Evolutionary conservation across 2,888 invertebrate genomes (phyloP).

Genomic region (Apoda limacodes): DNA sequence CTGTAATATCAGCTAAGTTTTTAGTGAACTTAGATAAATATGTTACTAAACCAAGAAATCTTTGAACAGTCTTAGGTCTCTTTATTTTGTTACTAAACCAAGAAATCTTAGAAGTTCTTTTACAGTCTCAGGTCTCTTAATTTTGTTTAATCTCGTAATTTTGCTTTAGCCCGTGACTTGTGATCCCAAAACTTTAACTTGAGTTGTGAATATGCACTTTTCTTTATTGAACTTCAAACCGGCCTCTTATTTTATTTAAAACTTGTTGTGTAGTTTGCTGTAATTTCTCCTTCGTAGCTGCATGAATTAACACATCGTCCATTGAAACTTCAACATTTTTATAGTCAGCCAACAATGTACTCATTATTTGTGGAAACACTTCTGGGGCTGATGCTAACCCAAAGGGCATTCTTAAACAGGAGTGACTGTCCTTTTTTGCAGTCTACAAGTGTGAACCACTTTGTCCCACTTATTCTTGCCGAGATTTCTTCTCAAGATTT

Average conservation of each 20-base stretch:
- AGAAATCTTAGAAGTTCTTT: conserved; percentile 12
- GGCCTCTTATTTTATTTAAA: too few species aligned
- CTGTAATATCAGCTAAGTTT: conserved; percentile 5
- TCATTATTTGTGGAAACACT: conserved; percentile 21
- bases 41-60: conserved; percentile 9
- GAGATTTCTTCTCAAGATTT: conserved; percentile 18
- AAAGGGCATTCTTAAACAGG: conserved; percentile 17
- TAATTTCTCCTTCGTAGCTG: conserved; percentile 7
- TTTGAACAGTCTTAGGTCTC: too few species aligned
- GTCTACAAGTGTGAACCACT: conserved; percentile 16
- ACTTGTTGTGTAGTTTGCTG: conserved; percentile 8
- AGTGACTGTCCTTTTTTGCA: conserved; percentile 18
- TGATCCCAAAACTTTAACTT: conserved; percentile 9
- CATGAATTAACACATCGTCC: conserved; percentile 12
- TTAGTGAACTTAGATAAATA: conserved; percentile 7
- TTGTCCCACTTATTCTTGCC: conserved; percentile 15
- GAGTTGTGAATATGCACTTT: conserved; percentile 8
- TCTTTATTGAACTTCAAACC: conserved; percentile 6
- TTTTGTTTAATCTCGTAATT: conserved; percentile 8
- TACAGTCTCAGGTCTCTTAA: conserved; percentile 12
- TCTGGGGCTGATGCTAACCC: conserved; percentile 22
- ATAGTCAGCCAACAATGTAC: conserved; percentile 4
- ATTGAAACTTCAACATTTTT: conserved; percentile 12
- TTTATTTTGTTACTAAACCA: too few species aligned
- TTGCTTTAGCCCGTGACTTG: conserved; percentile 4